Conservation (phyloP, 2,888 invertebrate species). For the Luffia ferchaultella region DNA sequence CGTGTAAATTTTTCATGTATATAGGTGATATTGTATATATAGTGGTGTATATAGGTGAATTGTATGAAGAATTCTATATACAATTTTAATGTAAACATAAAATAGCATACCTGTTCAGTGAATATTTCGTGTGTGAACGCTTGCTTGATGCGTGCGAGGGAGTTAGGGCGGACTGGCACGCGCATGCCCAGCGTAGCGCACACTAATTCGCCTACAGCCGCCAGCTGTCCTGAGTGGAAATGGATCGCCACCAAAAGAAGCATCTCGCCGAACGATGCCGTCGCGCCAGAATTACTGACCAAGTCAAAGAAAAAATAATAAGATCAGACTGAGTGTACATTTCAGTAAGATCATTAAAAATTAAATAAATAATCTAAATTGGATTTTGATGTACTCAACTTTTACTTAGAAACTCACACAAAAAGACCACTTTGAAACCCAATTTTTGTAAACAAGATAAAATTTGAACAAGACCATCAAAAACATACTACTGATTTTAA, state of each 20-base stretch:
- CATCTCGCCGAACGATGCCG: conserved; percentile 95
- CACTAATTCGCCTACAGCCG: conserved; percentile 92
- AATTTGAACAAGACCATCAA: no score
- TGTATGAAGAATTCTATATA: background rate
- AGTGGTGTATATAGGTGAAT: no score
- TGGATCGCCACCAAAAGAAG: conserved; percentile 94
- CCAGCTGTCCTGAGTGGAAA: conserved; percentile 94
- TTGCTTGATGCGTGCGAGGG: conserved; percentile 87
- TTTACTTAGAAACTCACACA: no score
- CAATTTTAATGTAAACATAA: background rate
- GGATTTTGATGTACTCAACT: background rate
- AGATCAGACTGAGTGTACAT: background rate
- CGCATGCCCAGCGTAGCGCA: conserved; percentile 96
- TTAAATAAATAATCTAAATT: background rate
- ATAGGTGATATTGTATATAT: no score
- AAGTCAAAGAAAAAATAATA: conserved; percentile 2
- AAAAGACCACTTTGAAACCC: no score
- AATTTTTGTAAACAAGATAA: no score
- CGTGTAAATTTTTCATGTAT: no score
- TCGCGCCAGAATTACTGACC: conserved; percentile 77
- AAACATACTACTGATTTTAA: no score
- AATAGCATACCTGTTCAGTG: conserved; percentile 80
- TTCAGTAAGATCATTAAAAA: background rate
- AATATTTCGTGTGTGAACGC: conserved; percentile 97
- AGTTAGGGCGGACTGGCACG: conserved; percentile 86